Evolutionary conservation across 2,797 vertebrate genomes (phyloP).

Genomic region (Anolis apletophallus): DNA sequence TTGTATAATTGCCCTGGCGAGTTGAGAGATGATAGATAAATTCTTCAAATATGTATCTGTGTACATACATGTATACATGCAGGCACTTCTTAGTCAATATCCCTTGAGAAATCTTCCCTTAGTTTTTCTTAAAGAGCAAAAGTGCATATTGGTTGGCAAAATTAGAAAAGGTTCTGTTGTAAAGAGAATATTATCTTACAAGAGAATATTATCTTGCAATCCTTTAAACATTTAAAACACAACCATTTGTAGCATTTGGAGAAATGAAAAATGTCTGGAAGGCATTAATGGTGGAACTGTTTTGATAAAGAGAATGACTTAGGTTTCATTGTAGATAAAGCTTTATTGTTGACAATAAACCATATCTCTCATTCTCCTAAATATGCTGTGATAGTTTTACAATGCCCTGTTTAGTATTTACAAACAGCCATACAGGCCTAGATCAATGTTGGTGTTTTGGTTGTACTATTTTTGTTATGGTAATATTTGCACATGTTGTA

Average conservation of each 20-base stretch:
- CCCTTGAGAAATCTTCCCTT: neutral
- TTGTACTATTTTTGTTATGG: neutral
- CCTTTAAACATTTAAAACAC: constrained; percentile 6
- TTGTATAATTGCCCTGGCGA: too few relatives aligned
- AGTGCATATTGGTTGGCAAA: neutral
- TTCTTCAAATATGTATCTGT: too few relatives aligned
- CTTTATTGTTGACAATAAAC: constrained; percentile 29
- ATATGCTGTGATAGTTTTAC: neutral
- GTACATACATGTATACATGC: too few relatives aligned
- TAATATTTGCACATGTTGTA: neutral
- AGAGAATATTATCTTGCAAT: constrained; percentile 4
- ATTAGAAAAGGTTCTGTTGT: neutral
- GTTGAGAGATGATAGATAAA: too few relatives aligned
- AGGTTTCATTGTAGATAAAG: neutral
- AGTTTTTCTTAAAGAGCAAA: neutral
- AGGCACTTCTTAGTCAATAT: neutral
- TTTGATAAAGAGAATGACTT: constrained; percentile 39
- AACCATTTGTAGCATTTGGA: constrained; percentile 29
- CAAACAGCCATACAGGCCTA: constrained; percentile 19
- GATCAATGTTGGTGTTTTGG: neutral
- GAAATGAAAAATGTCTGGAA: constrained; percentile 20
- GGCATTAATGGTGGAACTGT: constrained; percentile 29
- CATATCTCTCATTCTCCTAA: neutral
- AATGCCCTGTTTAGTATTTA: neutral
- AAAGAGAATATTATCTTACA: neutral